Evolutionary conservation across 2,797 vertebrate species (phyloP).

Genomic region (Liparis tanakae): DNA sequence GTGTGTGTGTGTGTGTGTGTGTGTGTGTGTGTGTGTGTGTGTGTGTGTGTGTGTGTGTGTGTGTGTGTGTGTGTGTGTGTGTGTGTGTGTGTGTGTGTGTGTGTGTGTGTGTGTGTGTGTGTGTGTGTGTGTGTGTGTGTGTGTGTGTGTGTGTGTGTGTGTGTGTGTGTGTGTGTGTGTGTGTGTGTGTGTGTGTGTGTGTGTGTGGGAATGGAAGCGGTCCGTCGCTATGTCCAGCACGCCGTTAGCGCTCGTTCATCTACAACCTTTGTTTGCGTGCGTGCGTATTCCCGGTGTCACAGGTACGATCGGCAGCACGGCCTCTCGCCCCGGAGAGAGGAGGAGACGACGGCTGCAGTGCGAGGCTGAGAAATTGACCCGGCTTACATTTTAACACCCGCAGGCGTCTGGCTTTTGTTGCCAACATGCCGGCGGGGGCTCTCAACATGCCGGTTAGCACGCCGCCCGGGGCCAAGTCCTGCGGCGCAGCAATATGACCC

Average conservation of each 20-base stretch:
- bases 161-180: not conserved
- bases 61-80: not conserved
- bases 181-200: not conserved
- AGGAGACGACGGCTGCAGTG: slow-evolving; percentile 36
- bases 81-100: not conserved
- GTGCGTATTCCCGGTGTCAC: slow-evolving; percentile 47
- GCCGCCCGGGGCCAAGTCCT: slow-evolving; percentile 8
- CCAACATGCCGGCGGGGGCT: slow-evolving; percentile 44
- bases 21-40: not conserved
- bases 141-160: not conserved
- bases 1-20: not conserved
- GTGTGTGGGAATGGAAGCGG: slow-evolving; percentile 35
- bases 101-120: not conserved
- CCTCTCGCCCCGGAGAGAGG: slow-evolving; percentile 40
- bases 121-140: not conserved
- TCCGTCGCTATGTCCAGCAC: slow-evolving; percentile 31
- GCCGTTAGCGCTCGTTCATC: slow-evolving; percentile 55
- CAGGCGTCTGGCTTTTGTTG: slow-evolving; percentile 58
- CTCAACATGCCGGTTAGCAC: slow-evolving; percentile 57
- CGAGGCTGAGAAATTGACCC: slow-evolving; percentile 60
- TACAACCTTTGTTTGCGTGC: slow-evolving; percentile 51
- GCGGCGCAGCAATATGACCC: slow-evolving; percentile 19
- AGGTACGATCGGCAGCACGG: slow-evolving; percentile 55
- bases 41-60: not conserved
- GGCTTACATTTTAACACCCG: slow-evolving; percentile 70